phyloP scores from a whole-genome alignment of 2,888 invertebrate species.

The Adelognathus sp. region DNA sequence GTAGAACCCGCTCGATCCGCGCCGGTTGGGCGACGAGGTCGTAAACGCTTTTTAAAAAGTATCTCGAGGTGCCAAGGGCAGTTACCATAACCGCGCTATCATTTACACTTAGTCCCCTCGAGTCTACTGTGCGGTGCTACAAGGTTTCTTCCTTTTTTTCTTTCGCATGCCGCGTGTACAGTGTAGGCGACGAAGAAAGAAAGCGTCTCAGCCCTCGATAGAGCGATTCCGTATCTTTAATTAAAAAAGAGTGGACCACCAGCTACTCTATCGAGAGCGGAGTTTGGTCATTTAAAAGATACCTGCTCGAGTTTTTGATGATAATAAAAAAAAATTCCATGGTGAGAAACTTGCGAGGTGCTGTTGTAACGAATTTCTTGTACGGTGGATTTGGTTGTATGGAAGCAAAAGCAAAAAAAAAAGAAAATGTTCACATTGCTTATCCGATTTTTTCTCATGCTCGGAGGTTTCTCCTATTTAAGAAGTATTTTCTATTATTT shows the following conservation, averaged over 20 bases:
- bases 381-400: too few relatives aligned
- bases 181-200: slow-evolving; percentile 41
- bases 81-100: slow-evolving; percentile 79
- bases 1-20: slow-evolving; percentile 21
- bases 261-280: background rate
- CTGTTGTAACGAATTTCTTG: too few relatives aligned
- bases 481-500: too few relatives aligned
- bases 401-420: too few relatives aligned
- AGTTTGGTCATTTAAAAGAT: slow-evolving; percentile 21
- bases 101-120: slow-evolving; percentile 75
- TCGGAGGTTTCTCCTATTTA: too few relatives aligned
- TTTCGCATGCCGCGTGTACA: background rate
- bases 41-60: slow-evolving; percentile 66
- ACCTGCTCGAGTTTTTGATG: background rate
- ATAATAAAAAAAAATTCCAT: background rate
- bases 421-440: too few relatives aligned
- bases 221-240: slow-evolving; percentile 78
- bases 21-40: slow-evolving; percentile 58
- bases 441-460: too few relatives aligned
- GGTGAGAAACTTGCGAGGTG: background rate
- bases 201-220: slow-evolving; percentile 66
- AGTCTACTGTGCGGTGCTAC: slow-evolving; percentile 26
- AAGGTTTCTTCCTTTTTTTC: background rate
- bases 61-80: slow-evolving; percentile 60
- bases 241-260: slow-evolving; percentile 72